These are phyloP conservation scores for Caenorhabditis angaria DNA, from an alignment of 2,888 invertebrate genomes.

Conservation along the genomic window DNA sequence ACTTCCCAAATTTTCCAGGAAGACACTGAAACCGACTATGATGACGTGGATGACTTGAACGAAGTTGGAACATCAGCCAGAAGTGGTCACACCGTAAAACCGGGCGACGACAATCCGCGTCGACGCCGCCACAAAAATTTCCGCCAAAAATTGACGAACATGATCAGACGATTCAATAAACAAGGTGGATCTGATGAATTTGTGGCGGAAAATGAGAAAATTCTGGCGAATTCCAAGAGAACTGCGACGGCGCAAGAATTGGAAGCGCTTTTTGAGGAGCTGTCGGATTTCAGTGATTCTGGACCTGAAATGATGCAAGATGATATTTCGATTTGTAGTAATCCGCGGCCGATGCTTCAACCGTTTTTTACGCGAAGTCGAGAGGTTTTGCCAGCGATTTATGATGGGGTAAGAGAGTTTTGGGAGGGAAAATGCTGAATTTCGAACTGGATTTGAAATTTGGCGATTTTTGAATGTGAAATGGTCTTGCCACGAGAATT, in stretches of 20 bases:
- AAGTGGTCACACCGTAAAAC: conserved; percentile 33
- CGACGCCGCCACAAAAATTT: conserved; percentile 78
- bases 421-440: too few species aligned
- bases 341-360: conserved; percentile 65
- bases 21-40: conserved; percentile 51
- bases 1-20: conserved; percentile 32
- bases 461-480: not conserved
- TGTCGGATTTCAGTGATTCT: conserved; percentile 73
- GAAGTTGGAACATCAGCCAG: conserved; percentile 27
- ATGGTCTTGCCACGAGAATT: too few species aligned
- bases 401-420: conserved; percentile 21
- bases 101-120: conserved; percentile 18
- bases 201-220: conserved; percentile 9
- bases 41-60: conserved; percentile 44
- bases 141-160: conserved; percentile 94
- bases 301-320: conserved; percentile 53
- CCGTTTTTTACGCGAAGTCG: conserved; percentile 53
- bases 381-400: conserved; percentile 37
- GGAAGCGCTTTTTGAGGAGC: conserved; percentile 80
- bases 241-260: conserved; percentile 63
- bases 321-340: conserved; percentile 64
- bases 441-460: too few species aligned
- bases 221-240: conserved; percentile 30
- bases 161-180: conserved; percentile 88
- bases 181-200: not conserved